Conservation (phyloP, 2,113 vertebrate genomes). For the Bujurquina vittata region DNA sequence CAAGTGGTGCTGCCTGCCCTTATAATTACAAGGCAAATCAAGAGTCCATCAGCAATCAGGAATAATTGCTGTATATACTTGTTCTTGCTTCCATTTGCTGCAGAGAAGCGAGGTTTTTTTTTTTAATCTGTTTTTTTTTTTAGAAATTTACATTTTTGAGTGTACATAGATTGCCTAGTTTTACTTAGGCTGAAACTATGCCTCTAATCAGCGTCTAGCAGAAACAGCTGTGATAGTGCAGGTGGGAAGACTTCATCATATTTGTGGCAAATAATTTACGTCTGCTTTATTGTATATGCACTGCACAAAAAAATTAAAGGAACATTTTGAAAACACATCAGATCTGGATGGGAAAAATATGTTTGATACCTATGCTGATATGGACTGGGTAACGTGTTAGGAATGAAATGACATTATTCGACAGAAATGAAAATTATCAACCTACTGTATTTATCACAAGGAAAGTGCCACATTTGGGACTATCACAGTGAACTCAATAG, state of each 20-base stretch:
- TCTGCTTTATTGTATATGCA: not conserved
- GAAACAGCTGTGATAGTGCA: slow-evolving; percentile 53
- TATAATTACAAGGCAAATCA: slow-evolving; percentile 34
- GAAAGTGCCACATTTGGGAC: too few relatives aligned
- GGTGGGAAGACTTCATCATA: slow-evolving; percentile 3
- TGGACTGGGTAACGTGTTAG: too few relatives aligned
- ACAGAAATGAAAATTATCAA: too few relatives aligned
- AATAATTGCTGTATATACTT: slow-evolving; percentile 51
- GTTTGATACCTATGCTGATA: too few relatives aligned
- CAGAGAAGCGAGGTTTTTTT: not conserved
- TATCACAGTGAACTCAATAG: too few relatives aligned
- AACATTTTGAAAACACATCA: too few relatives aligned
- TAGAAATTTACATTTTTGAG: slow-evolving; percentile 46
- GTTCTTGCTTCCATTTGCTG: slow-evolving; percentile 23
- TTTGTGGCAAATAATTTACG: slow-evolving; percentile 3
- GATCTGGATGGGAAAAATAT: too few relatives aligned
- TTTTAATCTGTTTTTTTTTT: not conserved
- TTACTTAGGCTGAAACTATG: slow-evolving; percentile 30
- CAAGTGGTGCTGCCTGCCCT: not conserved
- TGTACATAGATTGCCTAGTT: slow-evolving; percentile 58
- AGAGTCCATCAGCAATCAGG: slow-evolving; percentile 69
- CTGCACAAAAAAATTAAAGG: not conserved
- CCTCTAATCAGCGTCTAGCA: slow-evolving; percentile 45
- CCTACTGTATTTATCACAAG: too few relatives aligned
- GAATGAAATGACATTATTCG: too few relatives aligned